Conservation (phyloP, 1,140 invertebrate genomes). For the Sweltsa coloradensis region DNA sequence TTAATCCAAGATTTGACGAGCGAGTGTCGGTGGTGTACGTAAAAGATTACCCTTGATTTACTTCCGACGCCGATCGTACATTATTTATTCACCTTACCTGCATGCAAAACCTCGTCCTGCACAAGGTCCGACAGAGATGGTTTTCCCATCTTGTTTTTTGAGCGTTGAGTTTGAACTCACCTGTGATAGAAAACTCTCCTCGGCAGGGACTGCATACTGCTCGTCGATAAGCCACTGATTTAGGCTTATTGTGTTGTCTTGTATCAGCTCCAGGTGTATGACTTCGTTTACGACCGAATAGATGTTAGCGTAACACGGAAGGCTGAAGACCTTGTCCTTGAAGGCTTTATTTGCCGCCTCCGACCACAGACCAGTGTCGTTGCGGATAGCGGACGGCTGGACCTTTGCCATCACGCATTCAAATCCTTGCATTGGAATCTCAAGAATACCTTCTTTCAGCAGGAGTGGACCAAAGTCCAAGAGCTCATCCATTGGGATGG, state of each 20-base stretch:
- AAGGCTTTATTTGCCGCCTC: constrained; percentile 39
- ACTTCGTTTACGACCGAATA: constrained; percentile 67
- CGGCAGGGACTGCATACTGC: constrained; percentile 44
- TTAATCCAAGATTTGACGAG: too few species aligned
- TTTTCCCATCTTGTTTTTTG: too few species aligned
- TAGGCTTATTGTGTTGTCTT: constrained; percentile 29
- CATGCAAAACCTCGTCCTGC: too few species aligned
- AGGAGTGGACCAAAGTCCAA: constrained; percentile 9
- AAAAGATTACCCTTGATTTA: too few species aligned
- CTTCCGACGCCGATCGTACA: too few species aligned
- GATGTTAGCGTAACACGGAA: constrained; percentile 35
- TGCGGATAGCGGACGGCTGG: constrained; percentile 43
- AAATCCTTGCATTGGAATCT: constrained; percentile 46
- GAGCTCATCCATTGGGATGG: constrained; percentile 21
- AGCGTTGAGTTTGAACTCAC: constrained; percentile 35
- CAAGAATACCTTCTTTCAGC: constrained; percentile 10
- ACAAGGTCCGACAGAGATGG: too few species aligned
- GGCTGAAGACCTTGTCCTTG: constrained; percentile 12
- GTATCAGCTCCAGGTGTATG: constrained; percentile 45
- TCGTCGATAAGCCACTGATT: constrained; percentile 47
- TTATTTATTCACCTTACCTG: too few species aligned
- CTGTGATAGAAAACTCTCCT: constrained; percentile 65
- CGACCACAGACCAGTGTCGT: constrained; percentile 45
- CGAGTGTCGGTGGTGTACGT: too few species aligned
- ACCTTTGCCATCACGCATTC: constrained; percentile 55